phyloP scores from a whole-genome alignment of 2,113 vertebrate genomes.

The Plecturocebus donacophilus region DNA sequence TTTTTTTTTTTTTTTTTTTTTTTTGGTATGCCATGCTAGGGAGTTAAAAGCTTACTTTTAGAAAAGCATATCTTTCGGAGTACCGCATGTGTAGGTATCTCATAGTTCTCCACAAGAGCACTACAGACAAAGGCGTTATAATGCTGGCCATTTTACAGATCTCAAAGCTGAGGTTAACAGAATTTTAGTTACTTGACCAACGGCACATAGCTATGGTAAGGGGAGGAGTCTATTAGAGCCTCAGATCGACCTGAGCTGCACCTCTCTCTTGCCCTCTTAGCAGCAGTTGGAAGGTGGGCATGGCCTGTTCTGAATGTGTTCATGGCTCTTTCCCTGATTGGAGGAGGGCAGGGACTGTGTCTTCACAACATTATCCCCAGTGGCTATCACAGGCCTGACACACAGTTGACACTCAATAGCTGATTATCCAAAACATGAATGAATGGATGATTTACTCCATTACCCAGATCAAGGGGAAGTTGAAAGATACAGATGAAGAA shows the following conservation, averaged over 20 bases:
- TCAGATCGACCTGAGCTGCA: not conserved
- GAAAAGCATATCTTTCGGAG: not conserved
- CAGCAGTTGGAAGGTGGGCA: not conserved
- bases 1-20: not conserved
- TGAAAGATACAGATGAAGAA: not conserved
- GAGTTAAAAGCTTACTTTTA: not conserved
- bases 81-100: not conserved
- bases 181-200: not conserved
- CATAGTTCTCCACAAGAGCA: not conserved
- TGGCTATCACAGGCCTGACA: not conserved
- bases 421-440: not conserved
- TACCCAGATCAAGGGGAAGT: not conserved
- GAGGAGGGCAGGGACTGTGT: not conserved
- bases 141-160: not conserved
- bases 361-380: not conserved
- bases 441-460: not conserved
- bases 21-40: not conserved
- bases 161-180: not conserved
- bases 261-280: not conserved
- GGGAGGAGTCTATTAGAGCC: not conserved
- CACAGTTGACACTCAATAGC: not conserved
- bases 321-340: rapidly evolving
- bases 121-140: not conserved
- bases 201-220: not conserved
- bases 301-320: not conserved